Conservation (phyloP, 2,113 vertebrate species). For the Scolopax mira region DNA sequence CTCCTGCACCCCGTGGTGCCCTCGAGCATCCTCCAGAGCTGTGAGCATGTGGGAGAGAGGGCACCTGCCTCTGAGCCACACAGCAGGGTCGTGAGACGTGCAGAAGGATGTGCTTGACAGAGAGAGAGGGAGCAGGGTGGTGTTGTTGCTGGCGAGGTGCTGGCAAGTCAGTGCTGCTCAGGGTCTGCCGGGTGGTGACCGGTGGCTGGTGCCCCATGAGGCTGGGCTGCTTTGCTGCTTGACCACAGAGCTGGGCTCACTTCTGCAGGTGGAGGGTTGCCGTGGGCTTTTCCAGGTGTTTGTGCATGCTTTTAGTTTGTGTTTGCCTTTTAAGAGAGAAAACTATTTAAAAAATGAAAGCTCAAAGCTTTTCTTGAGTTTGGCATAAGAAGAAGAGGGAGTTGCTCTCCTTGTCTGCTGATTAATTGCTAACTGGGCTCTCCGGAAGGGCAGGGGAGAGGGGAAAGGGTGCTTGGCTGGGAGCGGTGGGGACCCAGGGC, state of each 20-base stretch:
- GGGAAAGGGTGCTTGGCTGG: background rate
- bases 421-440: slow-evolving; percentile 5
- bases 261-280: background rate
- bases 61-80: background rate
- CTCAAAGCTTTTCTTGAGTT: background rate
- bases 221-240: fast-evolving
- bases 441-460: background rate
- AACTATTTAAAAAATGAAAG: background rate
- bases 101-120: fast-evolving
- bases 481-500: background rate
- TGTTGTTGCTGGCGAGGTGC: fast-evolving
- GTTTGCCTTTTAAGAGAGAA: background rate
- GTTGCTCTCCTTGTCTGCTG: background rate
- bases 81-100: fast-evolving
- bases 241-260: fast-evolving
- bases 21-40: fast-evolving
- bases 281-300: background rate
- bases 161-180: fast-evolving
- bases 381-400: background rate
- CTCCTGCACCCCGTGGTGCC: fast-evolving
- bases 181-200: background rate
- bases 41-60: fast-evolving
- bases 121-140: fast-evolving
- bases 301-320: background rate
- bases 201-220: fast-evolving